Percentiles rank a stretch among this genome's conserved stretches.
Conservation (phyloP, 1,140 invertebrate genomes). For the Tetraneura akinire region DNA sequence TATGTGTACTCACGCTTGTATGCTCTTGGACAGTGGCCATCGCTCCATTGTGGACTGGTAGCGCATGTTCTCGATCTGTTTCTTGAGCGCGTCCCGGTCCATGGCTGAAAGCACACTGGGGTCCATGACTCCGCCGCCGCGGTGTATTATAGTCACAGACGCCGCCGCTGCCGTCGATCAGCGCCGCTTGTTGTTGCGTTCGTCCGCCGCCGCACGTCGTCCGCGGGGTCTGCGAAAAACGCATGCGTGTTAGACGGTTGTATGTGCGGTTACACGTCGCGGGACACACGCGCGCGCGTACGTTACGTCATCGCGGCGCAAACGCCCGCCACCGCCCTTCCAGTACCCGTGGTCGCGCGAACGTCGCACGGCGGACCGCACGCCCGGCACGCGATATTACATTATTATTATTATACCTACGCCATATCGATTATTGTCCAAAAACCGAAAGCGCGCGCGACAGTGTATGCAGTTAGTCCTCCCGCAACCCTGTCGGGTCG, state of each 20-base stretch:
- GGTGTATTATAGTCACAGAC: conserved; percentile 20
- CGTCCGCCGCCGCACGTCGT: background rate
- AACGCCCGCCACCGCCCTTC: background rate
- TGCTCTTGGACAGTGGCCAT: conserved; percentile 90
- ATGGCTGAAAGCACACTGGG: conserved; percentile 89
- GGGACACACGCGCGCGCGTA: background rate
- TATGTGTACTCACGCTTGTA: conserved; percentile 84
- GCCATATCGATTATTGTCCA: conserved; percentile 31
- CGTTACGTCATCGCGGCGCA: background rate
- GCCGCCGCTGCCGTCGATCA: conserved; percentile 29
- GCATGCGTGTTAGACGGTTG: conserved; percentile 18
- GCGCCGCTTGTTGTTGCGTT: conserved; percentile 1
- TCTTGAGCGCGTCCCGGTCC: conserved; percentile 95
- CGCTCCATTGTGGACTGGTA: conserved; percentile 94
- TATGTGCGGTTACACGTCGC: background rate
- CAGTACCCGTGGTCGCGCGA: background rate
- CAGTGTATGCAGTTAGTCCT: background rate
- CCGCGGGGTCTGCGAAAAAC: conserved; percentile 33
- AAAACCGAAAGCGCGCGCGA: conserved; percentile 17
- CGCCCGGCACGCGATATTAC: background rate
- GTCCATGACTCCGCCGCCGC: conserved; percentile 67
- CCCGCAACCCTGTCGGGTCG: background rate
- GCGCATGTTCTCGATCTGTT: conserved; percentile 96
- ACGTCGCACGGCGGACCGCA: background rate
- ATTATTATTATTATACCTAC: no score